Percentiles rank a stretch among this genome's conserved stretches.
phyloP scores from a whole-genome alignment of 2,113 vertebrate genomes.

The Ameiurus melas region DNA sequence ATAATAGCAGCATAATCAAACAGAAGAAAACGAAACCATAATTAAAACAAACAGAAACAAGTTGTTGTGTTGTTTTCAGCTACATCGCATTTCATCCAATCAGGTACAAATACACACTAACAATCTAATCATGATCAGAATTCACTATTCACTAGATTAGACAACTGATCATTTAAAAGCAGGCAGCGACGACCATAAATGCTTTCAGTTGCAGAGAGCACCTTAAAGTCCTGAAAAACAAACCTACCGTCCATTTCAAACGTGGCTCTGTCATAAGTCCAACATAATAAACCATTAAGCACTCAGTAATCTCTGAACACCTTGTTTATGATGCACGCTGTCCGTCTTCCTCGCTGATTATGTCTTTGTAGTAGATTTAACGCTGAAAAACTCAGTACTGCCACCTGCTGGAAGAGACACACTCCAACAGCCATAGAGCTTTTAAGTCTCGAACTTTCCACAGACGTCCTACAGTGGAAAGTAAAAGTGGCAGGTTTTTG shows the following conservation, averaged over 20 bases:
- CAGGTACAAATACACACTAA: background rate
- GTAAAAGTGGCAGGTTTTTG: too few relatives aligned
- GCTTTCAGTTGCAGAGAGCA: background rate
- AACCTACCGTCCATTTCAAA: slow-evolving; percentile 31
- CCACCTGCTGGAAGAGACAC: slow-evolving; percentile 2
- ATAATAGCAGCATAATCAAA: background rate
- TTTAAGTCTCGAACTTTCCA: background rate
- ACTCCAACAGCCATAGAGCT: background rate
- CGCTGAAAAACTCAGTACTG: background rate
- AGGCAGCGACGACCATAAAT: background rate
- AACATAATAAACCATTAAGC: background rate
- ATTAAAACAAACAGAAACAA: background rate
- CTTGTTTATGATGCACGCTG: background rate
- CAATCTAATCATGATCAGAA: background rate
- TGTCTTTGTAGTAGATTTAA: background rate
- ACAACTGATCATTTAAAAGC: background rate
- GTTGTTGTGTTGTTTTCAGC: background rate
- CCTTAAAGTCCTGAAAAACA: background rate
- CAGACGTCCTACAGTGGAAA: background rate
- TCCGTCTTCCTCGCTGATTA: background rate
- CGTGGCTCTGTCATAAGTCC: background rate
- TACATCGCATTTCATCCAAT: background rate
- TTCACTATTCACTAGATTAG: background rate
- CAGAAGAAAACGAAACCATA: background rate
- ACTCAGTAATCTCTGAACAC: too few relatives aligned